phyloP scores from a whole-genome alignment of 2,888 invertebrate genomes.

The Chalcis sispes region DNA sequence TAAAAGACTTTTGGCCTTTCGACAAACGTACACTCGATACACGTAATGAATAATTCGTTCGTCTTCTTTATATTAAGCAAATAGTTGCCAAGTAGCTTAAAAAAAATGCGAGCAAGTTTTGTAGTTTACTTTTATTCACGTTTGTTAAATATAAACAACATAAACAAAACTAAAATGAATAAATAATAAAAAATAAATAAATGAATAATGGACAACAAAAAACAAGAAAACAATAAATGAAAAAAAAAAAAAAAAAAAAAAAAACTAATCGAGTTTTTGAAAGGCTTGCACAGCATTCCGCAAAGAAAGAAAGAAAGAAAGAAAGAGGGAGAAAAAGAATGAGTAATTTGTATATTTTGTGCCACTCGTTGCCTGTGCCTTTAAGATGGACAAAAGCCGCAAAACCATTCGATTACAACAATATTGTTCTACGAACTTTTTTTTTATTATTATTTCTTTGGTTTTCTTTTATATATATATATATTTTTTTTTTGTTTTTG shows the following conservation, averaged over 20 bases:
- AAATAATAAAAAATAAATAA: conserved; percentile 15
- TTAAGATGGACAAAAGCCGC: conserved; percentile 62
- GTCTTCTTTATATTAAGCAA: conserved; percentile 53
- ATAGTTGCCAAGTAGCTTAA: conserved; percentile 60
- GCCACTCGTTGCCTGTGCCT: conserved; percentile 73
- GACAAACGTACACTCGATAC: conserved; percentile 1
- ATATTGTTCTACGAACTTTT: too few species aligned
- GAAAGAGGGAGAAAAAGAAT: conserved; percentile 18
- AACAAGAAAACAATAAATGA: not conserved
- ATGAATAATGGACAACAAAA: too few species aligned
- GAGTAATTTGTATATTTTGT: conserved; percentile 62
- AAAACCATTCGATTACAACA: conserved; percentile 45
- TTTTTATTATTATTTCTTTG: too few species aligned
- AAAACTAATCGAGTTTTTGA: conserved; percentile 23
- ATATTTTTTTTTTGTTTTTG: conserved; percentile 8
- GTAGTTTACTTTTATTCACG: conserved; percentile 55
- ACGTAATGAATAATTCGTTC: conserved; percentile 2
- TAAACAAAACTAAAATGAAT: not conserved
- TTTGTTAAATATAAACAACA: conserved; percentile 12
- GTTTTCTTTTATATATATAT: not conserved
- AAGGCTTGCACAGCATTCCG: conserved; percentile 29
- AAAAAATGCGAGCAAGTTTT: conserved; percentile 53
- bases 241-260: conserved; percentile 30
- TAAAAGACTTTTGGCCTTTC: conserved; percentile 31
- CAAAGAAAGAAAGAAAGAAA: conserved; percentile 29